These are phyloP conservation scores for Pseudeuparius sepicola DNA, from an alignment of 2,888 invertebrate genomes.

Conservation along the genomic window DNA sequence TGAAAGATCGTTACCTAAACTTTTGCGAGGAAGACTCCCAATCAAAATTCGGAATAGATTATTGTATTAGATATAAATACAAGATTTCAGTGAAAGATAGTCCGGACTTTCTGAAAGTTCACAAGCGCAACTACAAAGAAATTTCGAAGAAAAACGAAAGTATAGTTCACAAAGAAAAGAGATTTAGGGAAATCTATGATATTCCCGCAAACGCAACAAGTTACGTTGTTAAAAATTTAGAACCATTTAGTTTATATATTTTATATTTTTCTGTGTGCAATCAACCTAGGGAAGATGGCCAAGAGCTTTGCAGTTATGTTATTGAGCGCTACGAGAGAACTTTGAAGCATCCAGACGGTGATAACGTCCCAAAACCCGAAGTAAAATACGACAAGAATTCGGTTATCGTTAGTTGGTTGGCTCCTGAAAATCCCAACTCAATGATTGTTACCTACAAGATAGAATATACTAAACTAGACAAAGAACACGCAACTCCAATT, in stretches of 20 bases:
- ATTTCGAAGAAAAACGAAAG: constrained; percentile 8
- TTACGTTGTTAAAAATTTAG: constrained; percentile 35
- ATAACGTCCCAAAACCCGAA: constrained; percentile 34
- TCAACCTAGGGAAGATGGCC: constrained; percentile 43
- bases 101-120: no score
- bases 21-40: constrained; percentile 22
- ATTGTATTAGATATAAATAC: constrained; percentile 22
- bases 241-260: constrained; percentile 49
- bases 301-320: constrained; percentile 41
- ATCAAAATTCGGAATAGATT: constrained; percentile 20
- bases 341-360: constrained; percentile 34
- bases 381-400: constrained; percentile 20
- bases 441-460: constrained; percentile 52
- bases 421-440: constrained; percentile 55
- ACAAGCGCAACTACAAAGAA: no score
- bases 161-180: constrained; percentile 1
- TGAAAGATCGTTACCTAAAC: no score
- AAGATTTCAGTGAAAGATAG: no score
- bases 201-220: constrained; percentile 25
- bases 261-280: constrained; percentile 53
- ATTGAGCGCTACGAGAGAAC: constrained; percentile 44
- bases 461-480: constrained; percentile 40
- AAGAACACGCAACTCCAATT: constrained; percentile 33
- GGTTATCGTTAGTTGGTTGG: constrained; percentile 43
- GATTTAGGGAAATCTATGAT: no score